phyloP scores from a whole-genome alignment of 1,140 invertebrate species.

The Triops cancriformis region DNA sequence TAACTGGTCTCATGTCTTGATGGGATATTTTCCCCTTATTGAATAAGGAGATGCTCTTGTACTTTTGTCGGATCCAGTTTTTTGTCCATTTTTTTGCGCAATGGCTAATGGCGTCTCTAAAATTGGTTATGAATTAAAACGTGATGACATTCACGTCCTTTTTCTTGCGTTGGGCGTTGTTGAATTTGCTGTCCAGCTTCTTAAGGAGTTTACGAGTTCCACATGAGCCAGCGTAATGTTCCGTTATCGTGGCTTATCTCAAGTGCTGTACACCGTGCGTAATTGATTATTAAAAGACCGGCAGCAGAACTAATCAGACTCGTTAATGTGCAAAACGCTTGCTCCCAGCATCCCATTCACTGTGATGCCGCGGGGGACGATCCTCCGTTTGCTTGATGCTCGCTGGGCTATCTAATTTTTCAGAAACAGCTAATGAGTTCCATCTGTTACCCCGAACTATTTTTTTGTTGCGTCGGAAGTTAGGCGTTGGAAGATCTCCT shows the following conservation, averaged over 20 bases:
- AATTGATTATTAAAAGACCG: conserved; percentile 7
- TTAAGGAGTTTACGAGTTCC: neutral
- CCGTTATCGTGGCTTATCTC: no score
- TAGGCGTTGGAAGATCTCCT: neutral
- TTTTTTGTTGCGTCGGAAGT: neutral
- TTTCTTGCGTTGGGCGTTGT: neutral
- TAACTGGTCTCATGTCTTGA: neutral
- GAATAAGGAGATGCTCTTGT: neutral
- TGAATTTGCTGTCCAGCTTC: neutral
- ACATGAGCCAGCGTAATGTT: neutral
- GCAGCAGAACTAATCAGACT: neutral
- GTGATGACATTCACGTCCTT: neutral
- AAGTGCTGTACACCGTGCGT: neutral
- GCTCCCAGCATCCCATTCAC: neutral
- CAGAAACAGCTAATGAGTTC: conserved; percentile 7
- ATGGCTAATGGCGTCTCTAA: neutral
- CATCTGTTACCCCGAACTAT: neutral
- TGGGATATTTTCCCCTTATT: neutral
- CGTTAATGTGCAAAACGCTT: neutral
- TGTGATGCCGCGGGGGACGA: neutral
- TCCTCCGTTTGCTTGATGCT: neutral
- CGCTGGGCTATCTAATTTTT: neutral
- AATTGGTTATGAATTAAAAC: neutral
- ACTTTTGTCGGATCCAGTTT: neutral
- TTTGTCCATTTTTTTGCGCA: neutral